Conservation (phyloP, 1,140 invertebrate genomes). For the Cheumatopsyche charites region DNA sequence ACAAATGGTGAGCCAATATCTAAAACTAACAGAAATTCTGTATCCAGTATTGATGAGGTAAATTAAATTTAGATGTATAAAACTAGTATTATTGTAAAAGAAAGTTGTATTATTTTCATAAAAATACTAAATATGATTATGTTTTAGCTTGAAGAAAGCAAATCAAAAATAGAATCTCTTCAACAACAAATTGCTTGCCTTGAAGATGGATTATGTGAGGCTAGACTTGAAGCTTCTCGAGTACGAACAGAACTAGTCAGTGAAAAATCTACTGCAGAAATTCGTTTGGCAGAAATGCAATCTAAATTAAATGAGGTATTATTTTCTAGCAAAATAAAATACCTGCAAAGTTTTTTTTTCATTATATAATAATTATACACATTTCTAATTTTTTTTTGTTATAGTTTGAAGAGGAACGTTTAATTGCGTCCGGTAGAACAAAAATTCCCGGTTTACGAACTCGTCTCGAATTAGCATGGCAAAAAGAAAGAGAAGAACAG, state of each 20-base stretch:
- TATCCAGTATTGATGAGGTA: conserved; percentile 68
- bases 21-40: conserved; percentile 55
- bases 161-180: conserved; percentile 70
- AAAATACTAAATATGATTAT: too few species aligned
- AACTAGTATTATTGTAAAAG: neutral
- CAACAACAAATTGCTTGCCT: conserved; percentile 81
- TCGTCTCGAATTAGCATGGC: conserved; percentile 92
- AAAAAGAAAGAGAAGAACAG: conserved; percentile 93
- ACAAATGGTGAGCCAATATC: conserved; percentile 56
- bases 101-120: too few species aligned
- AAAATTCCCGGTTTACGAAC: conserved; percentile 86
- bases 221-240: conserved; percentile 80
- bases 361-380: neutral
- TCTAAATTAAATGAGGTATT: conserved; percentile 88
- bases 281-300: conserved; percentile 87
- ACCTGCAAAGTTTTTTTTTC: too few species aligned
- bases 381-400: conserved; percentile 43
- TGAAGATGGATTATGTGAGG: conserved; percentile 88
- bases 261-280: conserved; percentile 85
- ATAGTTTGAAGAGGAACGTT: conserved; percentile 80
- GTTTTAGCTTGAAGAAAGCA: conserved; percentile 62
- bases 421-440: conserved; percentile 79
- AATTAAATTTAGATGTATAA: too few species aligned
- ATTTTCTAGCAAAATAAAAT: conserved; percentile 25
- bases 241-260: conserved; percentile 89